A percentile compares a stretch with the other conserved stretches of the same genome.
Conservation (phyloP, 1,140 invertebrate species). For the honey bee (Apis mellifera) region DNA sequence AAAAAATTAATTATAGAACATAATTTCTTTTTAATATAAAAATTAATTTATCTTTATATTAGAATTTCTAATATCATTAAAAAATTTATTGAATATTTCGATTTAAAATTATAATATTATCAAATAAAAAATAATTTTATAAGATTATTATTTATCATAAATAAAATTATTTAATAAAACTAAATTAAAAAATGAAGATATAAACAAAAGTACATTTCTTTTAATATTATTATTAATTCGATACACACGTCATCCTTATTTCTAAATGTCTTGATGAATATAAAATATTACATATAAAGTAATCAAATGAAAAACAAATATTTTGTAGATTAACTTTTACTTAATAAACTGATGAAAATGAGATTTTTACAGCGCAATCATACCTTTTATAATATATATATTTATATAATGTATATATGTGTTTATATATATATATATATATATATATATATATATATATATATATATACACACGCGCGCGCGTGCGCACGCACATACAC, state of each 20-base stretch:
- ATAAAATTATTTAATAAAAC: neutral
- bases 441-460: neutral
- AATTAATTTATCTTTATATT: constrained; percentile 2
- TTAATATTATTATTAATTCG: neutral
- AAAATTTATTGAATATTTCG: neutral
- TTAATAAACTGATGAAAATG: constrained; percentile 30
- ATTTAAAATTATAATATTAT: neutral
- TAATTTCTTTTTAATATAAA: neutral
- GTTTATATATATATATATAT: constrained; percentile 5
- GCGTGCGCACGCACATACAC: neutral
- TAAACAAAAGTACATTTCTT: constrained; percentile 2
- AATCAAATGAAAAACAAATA: constrained; percentile 16
- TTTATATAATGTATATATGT: constrained; percentile 6
- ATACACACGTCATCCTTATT: neutral
- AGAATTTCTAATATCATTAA: neutral
- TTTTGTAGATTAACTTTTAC: constrained; percentile 22
- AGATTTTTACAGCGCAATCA: constrained; percentile 52
- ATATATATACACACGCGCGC: constrained; percentile 11
- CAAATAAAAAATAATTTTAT: neutral
- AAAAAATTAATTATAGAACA: no score
- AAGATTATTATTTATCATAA: neutral
- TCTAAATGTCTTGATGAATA: neutral
- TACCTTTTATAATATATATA: constrained; percentile 56
- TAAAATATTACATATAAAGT: constrained; percentile 8
- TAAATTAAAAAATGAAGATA: neutral